Conservation (phyloP, 2,888 invertebrate species). For the Elaeidobius kamerunicus region DNA sequence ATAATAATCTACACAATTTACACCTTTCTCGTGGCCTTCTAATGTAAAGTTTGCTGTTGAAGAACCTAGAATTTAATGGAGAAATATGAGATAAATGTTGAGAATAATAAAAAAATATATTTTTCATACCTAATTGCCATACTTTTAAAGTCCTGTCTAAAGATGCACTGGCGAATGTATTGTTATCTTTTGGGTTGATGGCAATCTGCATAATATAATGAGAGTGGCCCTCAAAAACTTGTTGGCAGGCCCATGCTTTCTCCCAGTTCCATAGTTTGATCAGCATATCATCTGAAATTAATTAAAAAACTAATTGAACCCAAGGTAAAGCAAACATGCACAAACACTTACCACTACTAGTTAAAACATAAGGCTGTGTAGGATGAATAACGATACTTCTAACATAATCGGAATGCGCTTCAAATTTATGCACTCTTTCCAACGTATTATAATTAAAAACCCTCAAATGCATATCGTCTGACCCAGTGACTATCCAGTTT, state of each 20-base stretch:
- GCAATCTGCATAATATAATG: conserved; percentile 99
- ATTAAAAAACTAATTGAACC: conserved; percentile 1
- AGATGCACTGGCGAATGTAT: conserved; percentile 99
- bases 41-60: conserved; percentile 96
- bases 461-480: conserved; percentile 92
- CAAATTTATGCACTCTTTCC: conserved; percentile 92
- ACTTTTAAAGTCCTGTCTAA: conserved; percentile 95
- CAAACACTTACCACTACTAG: conserved; percentile 80
- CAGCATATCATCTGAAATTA: conserved; percentile 85
- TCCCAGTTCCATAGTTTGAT: conserved; percentile 99
- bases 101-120: background rate
- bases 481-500: conserved; percentile 98
- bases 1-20: conserved; percentile 99
- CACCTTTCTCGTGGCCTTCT: conserved; percentile 98
- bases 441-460: conserved; percentile 98
- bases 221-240: conserved; percentile 98
- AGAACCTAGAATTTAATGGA: conserved; percentile 60
- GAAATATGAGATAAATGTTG: background rate
- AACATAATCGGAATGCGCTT: conserved; percentile 98
- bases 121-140: conserved; percentile 73
- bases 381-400: conserved; percentile 96
- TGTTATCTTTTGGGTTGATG: conserved; percentile 99
- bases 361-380: conserved; percentile 93
- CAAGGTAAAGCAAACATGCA: background rate
- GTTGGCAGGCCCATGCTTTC: conserved; percentile 95